A percentile compares a stretch with the other conserved stretches of the same genome.
Evolutionary conservation across 2,113 vertebrate genomes (phyloP).

Genomic region (Procavia capensis): DNA sequence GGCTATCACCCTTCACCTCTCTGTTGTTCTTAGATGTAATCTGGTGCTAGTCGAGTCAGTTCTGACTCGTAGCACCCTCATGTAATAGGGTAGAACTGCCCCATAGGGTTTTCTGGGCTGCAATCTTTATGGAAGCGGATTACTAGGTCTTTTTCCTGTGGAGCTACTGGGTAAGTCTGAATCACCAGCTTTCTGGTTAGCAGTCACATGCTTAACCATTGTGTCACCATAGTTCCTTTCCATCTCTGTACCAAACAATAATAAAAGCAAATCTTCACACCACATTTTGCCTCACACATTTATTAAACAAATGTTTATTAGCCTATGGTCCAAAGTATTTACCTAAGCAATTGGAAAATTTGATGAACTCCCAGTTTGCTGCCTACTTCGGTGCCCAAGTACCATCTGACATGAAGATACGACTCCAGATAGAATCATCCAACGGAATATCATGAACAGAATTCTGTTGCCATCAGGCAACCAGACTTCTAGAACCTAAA

Average conservation of each 20-base stretch:
- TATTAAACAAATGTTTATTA: background rate
- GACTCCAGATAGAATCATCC: background rate
- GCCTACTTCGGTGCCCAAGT: background rate
- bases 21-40: background rate
- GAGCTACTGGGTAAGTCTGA: background rate
- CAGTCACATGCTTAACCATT: background rate
- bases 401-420: background rate
- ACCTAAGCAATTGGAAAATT: background rate
- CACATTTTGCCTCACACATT: background rate
- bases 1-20: background rate
- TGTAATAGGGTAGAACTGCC: too few relatives aligned
- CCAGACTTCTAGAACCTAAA: too few relatives aligned
- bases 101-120: background rate
- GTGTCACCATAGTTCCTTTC: background rate
- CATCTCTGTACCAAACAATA: background rate
- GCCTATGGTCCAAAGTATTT: background rate
- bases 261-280: background rate
- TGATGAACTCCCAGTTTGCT: background rate
- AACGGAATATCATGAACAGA: background rate
- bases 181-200: background rate
- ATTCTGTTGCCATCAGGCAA: background rate
- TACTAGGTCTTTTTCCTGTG: background rate
- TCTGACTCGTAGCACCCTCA: background rate
- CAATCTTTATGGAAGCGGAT: background rate
- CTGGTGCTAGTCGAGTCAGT: too few relatives aligned